Base-by-base conservation (phyloP, 1,140 invertebrate species). In the Leptinotarsa lineolata region DNA sequence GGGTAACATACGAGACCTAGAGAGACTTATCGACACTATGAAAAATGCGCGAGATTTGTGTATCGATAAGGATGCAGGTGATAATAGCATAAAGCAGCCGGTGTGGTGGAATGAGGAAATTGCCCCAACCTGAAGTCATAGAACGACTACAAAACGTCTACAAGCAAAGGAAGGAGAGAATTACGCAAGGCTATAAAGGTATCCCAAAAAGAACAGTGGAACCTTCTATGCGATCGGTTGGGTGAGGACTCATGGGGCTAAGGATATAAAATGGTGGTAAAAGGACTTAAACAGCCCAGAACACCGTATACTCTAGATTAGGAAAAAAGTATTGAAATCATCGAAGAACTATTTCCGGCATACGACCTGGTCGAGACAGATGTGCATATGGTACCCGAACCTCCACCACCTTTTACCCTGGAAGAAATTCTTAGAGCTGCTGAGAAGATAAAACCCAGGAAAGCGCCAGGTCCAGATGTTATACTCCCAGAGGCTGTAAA, bases 291-390 rank as follows among this genome's bases (percentile, higher is more conserved):
- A 48, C 5, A 48, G 3, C 3, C 15, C 46, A 48, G 46, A 48
- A 48, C n/a, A 48, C 46, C 46, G 46, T 16, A 16, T n/a, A 11
- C 46, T 48, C 16, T n/a, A n/a, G 16, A n/a, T 11, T 11, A 48
- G 46, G 46, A 48, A 48, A 48, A 48, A 48, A 48, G 46, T 48
- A 48, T 48, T 48, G 46, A 48, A 48, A 15, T 48, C 46, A 48
- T 48, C 11, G 16, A 48, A 48, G 24, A 48, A 48, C 46, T 48
- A 16, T 48, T 48, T 1, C 46, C 46, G 12, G 13, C 12, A 4
- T 48, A 48, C 16, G 46, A 1, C 46, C 12, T n/a, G 46, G 13
- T 48, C 46, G 46, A 48, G 46, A 4, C 46, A 48, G n/a, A 48
- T n/a, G 13, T 48, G 13, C 15, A 48, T n/a, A 4, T 48, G 15